phyloP scores from a whole-genome alignment of 2,888 invertebrate genomes.

The Drosophila borborema region DNA sequence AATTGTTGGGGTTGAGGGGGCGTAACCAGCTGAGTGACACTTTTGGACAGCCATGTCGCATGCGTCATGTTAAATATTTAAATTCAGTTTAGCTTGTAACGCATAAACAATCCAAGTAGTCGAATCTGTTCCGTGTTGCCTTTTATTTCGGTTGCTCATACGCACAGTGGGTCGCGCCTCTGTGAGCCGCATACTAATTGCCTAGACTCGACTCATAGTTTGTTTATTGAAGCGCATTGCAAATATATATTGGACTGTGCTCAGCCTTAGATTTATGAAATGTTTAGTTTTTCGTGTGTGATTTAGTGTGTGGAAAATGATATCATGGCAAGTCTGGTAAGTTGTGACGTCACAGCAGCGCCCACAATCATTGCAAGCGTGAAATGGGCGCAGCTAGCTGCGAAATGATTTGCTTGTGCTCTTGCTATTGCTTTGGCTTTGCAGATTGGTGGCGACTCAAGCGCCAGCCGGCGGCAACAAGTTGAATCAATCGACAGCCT shows the following conservation, averaged over 20 bases:
- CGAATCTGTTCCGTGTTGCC: conserved; percentile 67
- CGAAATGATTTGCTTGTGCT: conserved; percentile 8
- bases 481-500: conserved; percentile 58
- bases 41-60: conserved; percentile 72
- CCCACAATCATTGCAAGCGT: conserved; percentile 30
- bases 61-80: conserved; percentile 75
- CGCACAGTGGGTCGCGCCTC: conserved; percentile 66
- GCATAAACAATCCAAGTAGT: conserved; percentile 67
- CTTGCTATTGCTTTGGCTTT: conserved; percentile 12
- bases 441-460: conserved; percentile 49
- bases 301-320: conserved; percentile 41
- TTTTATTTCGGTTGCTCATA: conserved; percentile 63
- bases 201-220: conserved; percentile 18
- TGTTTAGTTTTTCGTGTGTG: conserved; percentile 38
- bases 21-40: conserved; percentile 61
- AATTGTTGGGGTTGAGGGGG: conserved; percentile 23
- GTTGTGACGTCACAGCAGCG: conserved; percentile 51
- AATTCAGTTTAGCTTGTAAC: conserved; percentile 68
- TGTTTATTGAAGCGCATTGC: conserved; percentile 42
- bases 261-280: conserved; percentile 48
- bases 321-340: conserved; percentile 37
- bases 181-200: conserved; percentile 69
- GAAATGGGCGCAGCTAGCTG: conserved; percentile 40
- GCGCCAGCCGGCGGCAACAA: conserved; percentile 59
- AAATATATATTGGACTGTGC: conserved; percentile 30